Base-by-base conservation (phyloP, 2,113 vertebrate species). In the Sclerurus mexicanus region DNA sequence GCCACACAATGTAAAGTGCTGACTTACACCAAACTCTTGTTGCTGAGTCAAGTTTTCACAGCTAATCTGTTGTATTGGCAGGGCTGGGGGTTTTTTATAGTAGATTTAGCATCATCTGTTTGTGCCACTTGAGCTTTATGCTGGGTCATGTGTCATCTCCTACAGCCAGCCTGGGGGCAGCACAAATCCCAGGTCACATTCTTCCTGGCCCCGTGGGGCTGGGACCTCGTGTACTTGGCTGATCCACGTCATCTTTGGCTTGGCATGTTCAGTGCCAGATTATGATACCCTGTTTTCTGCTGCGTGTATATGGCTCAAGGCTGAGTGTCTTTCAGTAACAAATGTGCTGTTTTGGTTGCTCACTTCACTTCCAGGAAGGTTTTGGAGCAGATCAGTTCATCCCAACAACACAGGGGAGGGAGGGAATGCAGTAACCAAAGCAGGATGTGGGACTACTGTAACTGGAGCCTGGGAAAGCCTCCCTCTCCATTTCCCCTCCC, bases 41-140 rank as follows among this genome's bases (percentile, higher is more conserved):
- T 85, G 78, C 79, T 12, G 47, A 90, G 89, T 86, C 72, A 87
- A 76, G 18, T 90, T 94, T 85, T 76, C 37, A 42, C 25, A 7
- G 37, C 49, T 93, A 13, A 85, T 88, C 85, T 76, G 25, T 73
- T 69, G n/a, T 53, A 44, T 63, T 59, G 52, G 56, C 69, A 85
- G 31, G 4, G 58, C 9, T 73, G 39, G 18, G 12, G 0, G 0
- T 4, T 8, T 59, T 85, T 92, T 73, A 3, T 63, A 75, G 28
- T 21, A 67, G 39, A 30, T 67, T 64, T 63, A 59, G 30, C 37
- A 44, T 72, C 66, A 52, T 82, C 82, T 55, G 24, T 85, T 73
- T 80, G 50, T 81, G 77, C 55, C 78, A 39, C 67, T 84, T 0
- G 0, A 82, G 77, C 35, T 67, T 88, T 60, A 24, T 42, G 37